Conservation (phyloP, 2,113 vertebrate species). For the Turdus rufiventris region DNA sequence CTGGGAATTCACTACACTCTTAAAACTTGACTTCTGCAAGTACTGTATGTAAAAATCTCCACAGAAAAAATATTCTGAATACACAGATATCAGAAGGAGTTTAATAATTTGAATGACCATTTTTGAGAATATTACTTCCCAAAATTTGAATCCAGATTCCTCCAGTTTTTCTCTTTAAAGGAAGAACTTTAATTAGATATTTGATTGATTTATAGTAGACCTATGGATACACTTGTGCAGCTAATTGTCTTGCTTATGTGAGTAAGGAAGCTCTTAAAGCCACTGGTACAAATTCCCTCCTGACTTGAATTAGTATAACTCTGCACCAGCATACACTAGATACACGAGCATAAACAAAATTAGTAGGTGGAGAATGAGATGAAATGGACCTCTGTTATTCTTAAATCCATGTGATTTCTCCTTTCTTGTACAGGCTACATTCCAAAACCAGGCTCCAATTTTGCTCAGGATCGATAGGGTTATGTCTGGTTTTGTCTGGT, state of each 20-base stretch:
- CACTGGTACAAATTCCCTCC: background rate
- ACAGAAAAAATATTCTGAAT: background rate
- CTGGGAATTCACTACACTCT: background rate
- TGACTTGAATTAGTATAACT: background rate
- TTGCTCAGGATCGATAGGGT: background rate
- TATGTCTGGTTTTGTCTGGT: background rate
- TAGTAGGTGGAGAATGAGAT: background rate
- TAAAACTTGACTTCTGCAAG: background rate
- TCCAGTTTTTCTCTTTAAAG: background rate
- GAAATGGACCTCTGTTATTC: background rate
- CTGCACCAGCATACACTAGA: no score
- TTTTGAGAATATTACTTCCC: background rate
- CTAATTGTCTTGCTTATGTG: background rate
- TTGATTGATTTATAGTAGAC: background rate
- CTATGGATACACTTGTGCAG: background rate
- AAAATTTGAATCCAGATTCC: background rate
- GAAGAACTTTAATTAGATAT: background rate
- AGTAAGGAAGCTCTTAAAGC: background rate
- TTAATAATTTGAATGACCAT: background rate
- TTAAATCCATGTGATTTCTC: background rate
- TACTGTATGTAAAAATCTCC: background rate
- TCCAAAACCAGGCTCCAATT: background rate
- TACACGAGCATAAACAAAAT: background rate
- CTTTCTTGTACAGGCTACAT: background rate
- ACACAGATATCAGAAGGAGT: background rate